Conservation (phyloP, 2,113 vertebrate species). For the Rhinoderma darwinii region DNA sequence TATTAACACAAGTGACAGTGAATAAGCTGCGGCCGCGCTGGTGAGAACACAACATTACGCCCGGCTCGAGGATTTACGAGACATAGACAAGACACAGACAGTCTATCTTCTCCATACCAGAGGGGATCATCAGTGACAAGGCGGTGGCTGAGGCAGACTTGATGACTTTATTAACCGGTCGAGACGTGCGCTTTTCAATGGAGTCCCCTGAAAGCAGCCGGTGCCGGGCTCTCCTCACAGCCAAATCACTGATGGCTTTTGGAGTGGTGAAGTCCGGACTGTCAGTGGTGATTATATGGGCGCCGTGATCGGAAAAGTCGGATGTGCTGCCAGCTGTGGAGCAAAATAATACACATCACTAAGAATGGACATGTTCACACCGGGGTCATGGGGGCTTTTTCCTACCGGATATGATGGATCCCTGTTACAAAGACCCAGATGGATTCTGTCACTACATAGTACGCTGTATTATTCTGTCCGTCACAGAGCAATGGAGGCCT, state of each 20-base stretch:
- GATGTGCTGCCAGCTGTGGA: conserved; percentile 80
- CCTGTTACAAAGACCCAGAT: too few species aligned
- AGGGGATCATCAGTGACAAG: conserved; percentile 94
- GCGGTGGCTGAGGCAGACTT: conserved; percentile 95
- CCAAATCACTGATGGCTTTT: conserved; percentile 95
- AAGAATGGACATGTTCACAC: too few species aligned
- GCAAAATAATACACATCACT: too few species aligned
- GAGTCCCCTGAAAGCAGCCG: conserved; percentile 91
- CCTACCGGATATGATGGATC: too few species aligned
- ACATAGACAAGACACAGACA: conserved; percentile 39
- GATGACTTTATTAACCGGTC: conserved; percentile 96
- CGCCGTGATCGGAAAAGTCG: conserved; percentile 74
- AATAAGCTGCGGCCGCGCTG: too few species aligned
- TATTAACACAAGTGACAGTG: background rate
- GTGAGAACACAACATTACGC: too few species aligned
- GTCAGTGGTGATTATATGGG: conserved; percentile 69
- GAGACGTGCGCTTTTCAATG: conserved; percentile 83
- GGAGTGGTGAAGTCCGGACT: conserved; percentile 79
- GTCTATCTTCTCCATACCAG: conserved; percentile 78
- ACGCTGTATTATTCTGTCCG: too few species aligned
- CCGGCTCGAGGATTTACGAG: too few species aligned
- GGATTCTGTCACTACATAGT: too few species aligned
- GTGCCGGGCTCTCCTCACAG: conserved; percentile 90
- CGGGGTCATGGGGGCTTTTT: too few species aligned
- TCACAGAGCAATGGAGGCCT: too few species aligned